Evolutionary conservation across 2,888 invertebrate genomes (phyloP).

Genomic region (Pristionchus mayeri): DNA sequence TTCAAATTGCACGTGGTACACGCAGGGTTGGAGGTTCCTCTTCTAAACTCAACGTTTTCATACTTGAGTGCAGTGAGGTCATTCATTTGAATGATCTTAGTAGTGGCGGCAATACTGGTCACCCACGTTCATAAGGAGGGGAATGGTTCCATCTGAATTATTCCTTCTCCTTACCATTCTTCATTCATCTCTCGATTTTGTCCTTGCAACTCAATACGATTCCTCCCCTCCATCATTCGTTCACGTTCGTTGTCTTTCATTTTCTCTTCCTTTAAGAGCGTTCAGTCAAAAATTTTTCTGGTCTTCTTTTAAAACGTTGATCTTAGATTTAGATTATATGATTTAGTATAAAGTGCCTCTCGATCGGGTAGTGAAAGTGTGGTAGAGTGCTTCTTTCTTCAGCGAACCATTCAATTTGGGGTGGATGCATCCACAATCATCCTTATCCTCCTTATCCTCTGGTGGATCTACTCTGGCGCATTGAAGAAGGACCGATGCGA

Average conservation of each 20-base stretch:
- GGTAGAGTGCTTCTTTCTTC: slow-evolving; percentile 28
- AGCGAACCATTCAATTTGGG: slow-evolving; percentile 40
- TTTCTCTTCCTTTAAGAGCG: neutral
- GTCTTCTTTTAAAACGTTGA: neutral
- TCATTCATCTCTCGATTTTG: slow-evolving; percentile 30
- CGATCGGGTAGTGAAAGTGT: slow-evolving; percentile 12
- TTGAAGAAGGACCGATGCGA: slow-evolving; percentile 44
- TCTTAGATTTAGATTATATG: neutral
- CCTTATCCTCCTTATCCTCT: slow-evolving; percentile 37
- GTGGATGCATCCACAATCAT: slow-evolving; percentile 36
- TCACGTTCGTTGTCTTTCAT: slow-evolving; percentile 20
- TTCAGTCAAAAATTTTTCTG: neutral
- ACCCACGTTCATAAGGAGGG: slow-evolving; percentile 36
- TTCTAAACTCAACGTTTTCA: slow-evolving; percentile 29
- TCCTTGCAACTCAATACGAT: slow-evolving; percentile 37
- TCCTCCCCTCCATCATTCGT: slow-evolving; percentile 10
- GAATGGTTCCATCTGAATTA: slow-evolving; percentile 45
- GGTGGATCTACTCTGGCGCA: slow-evolving; percentile 47
- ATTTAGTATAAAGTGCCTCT: neutral
- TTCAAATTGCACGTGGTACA: neutral
- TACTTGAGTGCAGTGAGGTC: slow-evolving; percentile 26
- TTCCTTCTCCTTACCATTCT: slow-evolving; percentile 46
- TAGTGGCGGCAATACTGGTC: slow-evolving; percentile 23
- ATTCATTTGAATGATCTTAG: slow-evolving; percentile 33
- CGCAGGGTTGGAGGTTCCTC: neutral